phyloP scores from a whole-genome alignment of 2,113 vertebrate genomes.

The Kryptolebias marmoratus region DNA sequence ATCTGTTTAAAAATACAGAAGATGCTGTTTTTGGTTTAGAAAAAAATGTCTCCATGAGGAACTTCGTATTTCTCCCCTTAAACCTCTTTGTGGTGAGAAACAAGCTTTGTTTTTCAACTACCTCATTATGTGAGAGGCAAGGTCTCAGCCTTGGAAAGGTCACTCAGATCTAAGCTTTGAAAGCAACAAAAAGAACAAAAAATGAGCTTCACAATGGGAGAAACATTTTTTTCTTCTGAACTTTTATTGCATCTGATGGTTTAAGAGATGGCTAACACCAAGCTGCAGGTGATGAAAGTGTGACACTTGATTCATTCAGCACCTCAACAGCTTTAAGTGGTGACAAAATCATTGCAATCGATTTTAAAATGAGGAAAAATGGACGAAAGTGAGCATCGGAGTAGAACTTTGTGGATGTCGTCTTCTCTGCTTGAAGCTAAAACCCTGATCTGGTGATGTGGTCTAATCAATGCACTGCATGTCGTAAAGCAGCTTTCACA shows the following conservation, averaged over 20 bases:
- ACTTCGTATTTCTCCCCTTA: slow-evolving; percentile 17
- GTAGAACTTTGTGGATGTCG: too few relatives aligned
- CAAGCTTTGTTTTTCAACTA: slow-evolving; percentile 15
- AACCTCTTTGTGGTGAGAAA: slow-evolving; percentile 25
- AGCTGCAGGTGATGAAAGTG: background rate
- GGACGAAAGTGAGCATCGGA: too few relatives aligned
- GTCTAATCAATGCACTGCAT: too few relatives aligned
- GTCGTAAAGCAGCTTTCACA: too few relatives aligned
- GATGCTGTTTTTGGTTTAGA: background rate
- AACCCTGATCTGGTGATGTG: too few relatives aligned
- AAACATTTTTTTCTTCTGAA: background rate
- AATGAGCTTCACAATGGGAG: background rate
- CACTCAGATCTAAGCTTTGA: background rate
- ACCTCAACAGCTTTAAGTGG: too few relatives aligned
- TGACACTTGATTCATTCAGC: background rate
- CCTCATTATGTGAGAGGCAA: slow-evolving; percentile 15
- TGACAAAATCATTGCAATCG: too few relatives aligned
- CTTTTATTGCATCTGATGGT: background rate
- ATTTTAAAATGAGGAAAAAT: too few relatives aligned
- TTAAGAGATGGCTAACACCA: background rate
- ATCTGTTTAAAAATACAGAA: slow-evolving; percentile 18
- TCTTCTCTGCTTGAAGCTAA: too few relatives aligned
- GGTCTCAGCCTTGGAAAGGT: background rate
- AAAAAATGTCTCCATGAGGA: background rate
- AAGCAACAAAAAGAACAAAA: background rate